Percentiles rank a stretch among this genome's conserved stretches.
These are phyloP conservation scores for Falco berigora DNA, from an alignment of 2,797 vertebrate genomes.

Conservation along the genomic window DNA sequence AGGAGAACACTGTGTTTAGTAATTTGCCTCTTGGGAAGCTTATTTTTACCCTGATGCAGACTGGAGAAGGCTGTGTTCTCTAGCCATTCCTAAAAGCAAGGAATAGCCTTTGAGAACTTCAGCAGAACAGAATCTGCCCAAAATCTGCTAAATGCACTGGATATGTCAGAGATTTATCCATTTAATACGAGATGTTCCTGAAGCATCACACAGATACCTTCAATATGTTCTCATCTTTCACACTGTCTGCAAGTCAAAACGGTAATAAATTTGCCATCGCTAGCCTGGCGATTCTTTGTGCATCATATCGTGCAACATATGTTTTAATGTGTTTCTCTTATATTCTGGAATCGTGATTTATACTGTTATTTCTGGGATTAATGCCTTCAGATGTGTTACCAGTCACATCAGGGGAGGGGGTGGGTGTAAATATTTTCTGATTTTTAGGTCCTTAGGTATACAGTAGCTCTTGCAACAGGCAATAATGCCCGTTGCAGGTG, in stretches of 20 bases:
- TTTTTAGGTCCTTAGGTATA: neutral
- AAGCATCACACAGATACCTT: neutral
- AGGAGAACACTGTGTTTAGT: neutral
- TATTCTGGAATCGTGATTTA: neutral
- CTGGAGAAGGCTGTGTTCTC: neutral
- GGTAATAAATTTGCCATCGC: neutral
- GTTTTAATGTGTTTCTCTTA: neutral
- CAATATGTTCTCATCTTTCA: neutral
- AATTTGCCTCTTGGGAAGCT: neutral
- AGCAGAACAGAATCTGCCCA: neutral
- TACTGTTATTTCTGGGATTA: neutral
- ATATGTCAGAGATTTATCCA: neutral
- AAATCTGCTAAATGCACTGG: neutral
- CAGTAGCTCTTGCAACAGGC: neutral
- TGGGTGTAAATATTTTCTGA: neutral
- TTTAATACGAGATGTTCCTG: neutral
- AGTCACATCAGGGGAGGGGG: neutral
- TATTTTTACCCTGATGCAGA: neutral
- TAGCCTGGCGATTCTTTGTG: neutral
- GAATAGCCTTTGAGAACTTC: neutral
- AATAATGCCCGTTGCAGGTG: neutral
- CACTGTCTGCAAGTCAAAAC: neutral
- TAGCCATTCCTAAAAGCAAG: neutral
- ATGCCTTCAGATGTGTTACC: neutral
- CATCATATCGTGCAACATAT: rapidly evolving